Evolutionary conservation across 2,797 vertebrate genomes (phyloP).

Genomic region (Centropyge bicolor): DNA sequence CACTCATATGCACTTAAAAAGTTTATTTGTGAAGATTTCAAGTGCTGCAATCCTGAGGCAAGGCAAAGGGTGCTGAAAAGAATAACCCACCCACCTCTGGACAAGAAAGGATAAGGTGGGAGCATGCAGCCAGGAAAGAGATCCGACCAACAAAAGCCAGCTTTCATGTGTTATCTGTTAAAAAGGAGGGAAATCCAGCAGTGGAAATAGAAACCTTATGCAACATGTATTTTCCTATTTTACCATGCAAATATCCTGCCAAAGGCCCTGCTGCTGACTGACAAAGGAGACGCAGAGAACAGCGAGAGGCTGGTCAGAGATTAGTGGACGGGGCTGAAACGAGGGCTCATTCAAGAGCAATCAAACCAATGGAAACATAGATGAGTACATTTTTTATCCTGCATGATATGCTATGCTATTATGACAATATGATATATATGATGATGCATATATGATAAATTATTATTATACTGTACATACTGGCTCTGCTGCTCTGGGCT

Average conservation of each 20-base stretch:
- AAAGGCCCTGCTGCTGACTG: constrained; percentile 36
- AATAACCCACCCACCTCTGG: constrained; percentile 17
- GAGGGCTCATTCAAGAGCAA: background rate
- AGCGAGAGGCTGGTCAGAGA: background rate
- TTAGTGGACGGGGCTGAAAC: constrained; percentile 8
- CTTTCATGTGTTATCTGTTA: constrained; percentile 52
- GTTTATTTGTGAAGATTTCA: background rate
- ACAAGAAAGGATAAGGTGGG: constrained; percentile 33
- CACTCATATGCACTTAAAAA: background rate
- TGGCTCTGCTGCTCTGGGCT: background rate
- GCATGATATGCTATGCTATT: background rate
- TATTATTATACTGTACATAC: background rate
- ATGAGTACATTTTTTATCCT: background rate
- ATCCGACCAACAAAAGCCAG: constrained; percentile 33
- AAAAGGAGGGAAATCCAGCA: constrained; percentile 49
- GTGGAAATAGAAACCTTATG: constrained; percentile 58
- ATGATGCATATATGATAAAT: background rate
- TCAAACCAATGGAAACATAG: background rate
- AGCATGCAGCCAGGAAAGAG: constrained; percentile 26
- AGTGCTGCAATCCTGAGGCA: constrained; percentile 3
- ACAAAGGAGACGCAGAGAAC: constrained; percentile 25
- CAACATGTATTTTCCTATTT: constrained; percentile 60
- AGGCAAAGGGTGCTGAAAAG: constrained; percentile 2
- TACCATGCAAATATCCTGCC: constrained; percentile 52
- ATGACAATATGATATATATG: background rate